These are phyloP conservation scores for Corydoras maculifer DNA, from an alignment of 2,113 vertebrate species.

Conservation along the genomic window DNA sequence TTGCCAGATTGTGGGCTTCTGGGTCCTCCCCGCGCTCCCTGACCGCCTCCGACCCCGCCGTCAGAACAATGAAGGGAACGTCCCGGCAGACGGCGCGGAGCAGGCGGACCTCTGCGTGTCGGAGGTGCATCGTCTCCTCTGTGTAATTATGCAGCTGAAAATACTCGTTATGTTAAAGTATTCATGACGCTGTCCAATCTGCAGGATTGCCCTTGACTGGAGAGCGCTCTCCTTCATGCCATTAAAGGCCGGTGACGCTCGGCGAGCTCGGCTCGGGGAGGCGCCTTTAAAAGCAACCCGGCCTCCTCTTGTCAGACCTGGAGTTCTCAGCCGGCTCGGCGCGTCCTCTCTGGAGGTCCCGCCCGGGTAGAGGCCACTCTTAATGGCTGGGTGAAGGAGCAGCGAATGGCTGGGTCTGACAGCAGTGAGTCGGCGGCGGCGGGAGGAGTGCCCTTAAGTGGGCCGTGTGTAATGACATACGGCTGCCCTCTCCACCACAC, in stretches of 20 bases:
- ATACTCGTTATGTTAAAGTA: constrained; percentile 32
- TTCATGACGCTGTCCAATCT: constrained; percentile 35
- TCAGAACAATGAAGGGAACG: constrained; percentile 38
- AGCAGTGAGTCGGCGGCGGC: constrained; percentile 29
- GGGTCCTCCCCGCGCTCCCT: constrained; percentile 39
- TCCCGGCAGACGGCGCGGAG: constrained; percentile 24
- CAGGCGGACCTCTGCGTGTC: constrained; percentile 25
- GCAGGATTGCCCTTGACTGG: constrained; percentile 39
- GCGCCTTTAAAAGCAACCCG: constrained; percentile 14
- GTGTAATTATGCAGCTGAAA: constrained; percentile 40
- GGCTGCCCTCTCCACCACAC: constrained; percentile 28
- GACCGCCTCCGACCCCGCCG: constrained; percentile 41
- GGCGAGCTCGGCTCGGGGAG: neutral
- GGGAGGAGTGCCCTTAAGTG: constrained; percentile 16
- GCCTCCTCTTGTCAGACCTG: constrained; percentile 20
- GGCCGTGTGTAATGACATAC: neutral
- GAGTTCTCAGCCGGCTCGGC: constrained; percentile 25
- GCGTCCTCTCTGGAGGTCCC: constrained; percentile 34
- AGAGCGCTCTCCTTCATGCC: constrained; percentile 18
- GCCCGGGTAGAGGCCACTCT: constrained; percentile 35
- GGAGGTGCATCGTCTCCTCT: constrained; percentile 24
- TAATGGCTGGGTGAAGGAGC: constrained; percentile 41
- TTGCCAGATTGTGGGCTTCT: constrained; percentile 45
- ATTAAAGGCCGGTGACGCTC: constrained; percentile 39
- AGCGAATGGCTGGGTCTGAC: constrained; percentile 40